phyloP scores from a whole-genome alignment of 2,797 vertebrate species.

The Cebuella pygmaea region DNA sequence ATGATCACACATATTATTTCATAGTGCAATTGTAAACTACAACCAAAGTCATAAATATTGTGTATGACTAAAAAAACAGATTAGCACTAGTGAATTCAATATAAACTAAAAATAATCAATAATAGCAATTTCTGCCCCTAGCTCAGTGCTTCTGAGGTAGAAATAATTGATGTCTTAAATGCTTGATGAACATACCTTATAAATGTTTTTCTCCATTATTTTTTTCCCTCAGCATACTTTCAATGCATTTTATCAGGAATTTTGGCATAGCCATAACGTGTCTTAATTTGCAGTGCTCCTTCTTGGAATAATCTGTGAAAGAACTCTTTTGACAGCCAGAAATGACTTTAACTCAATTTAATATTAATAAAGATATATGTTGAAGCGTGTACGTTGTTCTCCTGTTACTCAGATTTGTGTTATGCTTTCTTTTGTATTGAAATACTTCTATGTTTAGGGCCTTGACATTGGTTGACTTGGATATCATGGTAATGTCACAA shows the following conservation, averaged over 20 bases:
- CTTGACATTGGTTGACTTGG: slow-evolving; percentile 1
- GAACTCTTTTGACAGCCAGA: neutral
- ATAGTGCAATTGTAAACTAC: neutral
- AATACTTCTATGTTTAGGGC: slow-evolving; percentile 7
- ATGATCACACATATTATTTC: neutral
- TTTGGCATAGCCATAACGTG: neutral
- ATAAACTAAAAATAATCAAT: slow-evolving; percentile 30
- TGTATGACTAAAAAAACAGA: neutral
- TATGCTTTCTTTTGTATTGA: neutral
- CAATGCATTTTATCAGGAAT: slow-evolving; percentile 22
- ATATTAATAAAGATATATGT: slow-evolving; percentile 35
- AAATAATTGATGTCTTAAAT: slow-evolving; percentile 4
- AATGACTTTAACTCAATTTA: slow-evolving; percentile 22
- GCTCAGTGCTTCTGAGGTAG: slow-evolving; percentile 20
- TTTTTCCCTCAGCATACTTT: neutral
- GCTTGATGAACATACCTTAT: neutral
- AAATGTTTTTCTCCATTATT: neutral
- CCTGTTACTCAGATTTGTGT: neutral
- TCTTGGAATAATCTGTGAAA: slow-evolving; percentile 24
- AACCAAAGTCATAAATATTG: slow-evolving; percentile 6
- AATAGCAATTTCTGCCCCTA: neutral
- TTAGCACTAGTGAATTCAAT: slow-evolving; percentile 4
- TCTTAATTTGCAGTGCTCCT: slow-evolving; percentile 17
- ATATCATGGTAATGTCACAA: slow-evolving; percentile 32
- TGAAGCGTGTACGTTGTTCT: neutral